Conservation (phyloP, 2,888 invertebrate genomes). For the Melipona beecheii region DNA sequence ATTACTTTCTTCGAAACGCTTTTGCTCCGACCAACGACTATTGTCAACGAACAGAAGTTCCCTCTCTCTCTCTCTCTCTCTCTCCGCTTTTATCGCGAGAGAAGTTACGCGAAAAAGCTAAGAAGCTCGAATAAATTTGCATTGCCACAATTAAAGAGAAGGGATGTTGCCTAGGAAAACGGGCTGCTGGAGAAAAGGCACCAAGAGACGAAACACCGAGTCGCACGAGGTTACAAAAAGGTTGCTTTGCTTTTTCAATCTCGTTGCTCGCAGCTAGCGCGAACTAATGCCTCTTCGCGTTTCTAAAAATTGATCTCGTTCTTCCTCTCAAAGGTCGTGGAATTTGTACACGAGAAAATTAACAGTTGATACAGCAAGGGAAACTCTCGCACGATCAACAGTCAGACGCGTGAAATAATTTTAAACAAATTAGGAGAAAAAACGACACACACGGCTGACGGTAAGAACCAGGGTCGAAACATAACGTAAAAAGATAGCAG, state of each 20-base stretch:
- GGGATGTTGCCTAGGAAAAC: background rate
- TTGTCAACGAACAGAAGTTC: slow-evolving; percentile 4
- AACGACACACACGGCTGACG: slow-evolving; percentile 9
- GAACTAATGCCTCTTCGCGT: slow-evolving; percentile 14
- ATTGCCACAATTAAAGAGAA: slow-evolving; percentile 36
- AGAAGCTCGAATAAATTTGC: slow-evolving; percentile 45
- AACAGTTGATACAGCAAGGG: no score
- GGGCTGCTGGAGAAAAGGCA: no score
- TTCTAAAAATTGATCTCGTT: no score
- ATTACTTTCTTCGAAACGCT: slow-evolving; percentile 13
- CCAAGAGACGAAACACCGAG: background rate
- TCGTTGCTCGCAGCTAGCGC: background rate
- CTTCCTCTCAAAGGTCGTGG: background rate
- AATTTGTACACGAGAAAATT: background rate
- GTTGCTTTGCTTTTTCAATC: slow-evolving; percentile 1
- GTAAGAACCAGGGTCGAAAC: background rate
- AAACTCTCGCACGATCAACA: background rate
- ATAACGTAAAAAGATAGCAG: slow-evolving; percentile 6
- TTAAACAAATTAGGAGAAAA: slow-evolving; percentile 28
- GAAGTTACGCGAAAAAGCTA: slow-evolving; percentile 10
- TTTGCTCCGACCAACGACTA: slow-evolving; percentile 13
- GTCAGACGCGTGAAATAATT: slow-evolving; percentile 11
- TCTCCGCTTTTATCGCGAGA: slow-evolving; percentile 11
- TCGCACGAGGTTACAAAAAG: background rate
- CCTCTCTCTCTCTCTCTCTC: background rate